Percentiles rank a stretch among this genome's conserved stretches.
These are phyloP conservation scores for Copidosoma floridanum DNA, from an alignment of 1,140 invertebrate species.

Conservation along the genomic window DNA sequence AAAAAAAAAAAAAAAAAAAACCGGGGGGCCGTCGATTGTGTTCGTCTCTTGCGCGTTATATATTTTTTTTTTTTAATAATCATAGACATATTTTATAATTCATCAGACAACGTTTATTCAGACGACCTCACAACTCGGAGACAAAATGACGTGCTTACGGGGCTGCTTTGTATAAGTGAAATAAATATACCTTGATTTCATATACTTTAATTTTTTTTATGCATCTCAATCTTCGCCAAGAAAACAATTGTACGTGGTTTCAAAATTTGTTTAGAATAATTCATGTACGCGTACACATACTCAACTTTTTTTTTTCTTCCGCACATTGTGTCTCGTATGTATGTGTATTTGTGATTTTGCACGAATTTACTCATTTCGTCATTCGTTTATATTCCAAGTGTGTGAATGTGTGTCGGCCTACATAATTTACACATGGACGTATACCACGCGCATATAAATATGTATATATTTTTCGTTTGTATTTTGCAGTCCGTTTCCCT, in stretches of 20 bases:
- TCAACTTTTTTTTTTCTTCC: not conserved
- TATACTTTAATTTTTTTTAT: slow-evolving; percentile 8
- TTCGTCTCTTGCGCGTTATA: too few relatives aligned
- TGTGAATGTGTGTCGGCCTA: slow-evolving; percentile 13
- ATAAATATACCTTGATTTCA: slow-evolving; percentile 35
- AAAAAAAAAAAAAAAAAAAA: too few relatives aligned
- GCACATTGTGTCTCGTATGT: not conserved
- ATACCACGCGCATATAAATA: slow-evolving; percentile 9
- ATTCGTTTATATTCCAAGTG: slow-evolving; percentile 15
- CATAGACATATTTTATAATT: slow-evolving; percentile 55
- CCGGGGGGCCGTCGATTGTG: too few relatives aligned
- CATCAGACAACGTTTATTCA: slow-evolving; percentile 72
- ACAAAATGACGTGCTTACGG: slow-evolving; percentile 61
- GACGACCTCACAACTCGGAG: slow-evolving; percentile 68
- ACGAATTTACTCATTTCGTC: slow-evolving; percentile 1
- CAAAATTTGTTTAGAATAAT: slow-evolving; percentile 26
- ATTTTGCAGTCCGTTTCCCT: slow-evolving; percentile 47
- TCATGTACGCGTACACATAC: not conserved
- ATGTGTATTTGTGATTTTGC: not conserved
- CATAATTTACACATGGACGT: slow-evolving; percentile 9
- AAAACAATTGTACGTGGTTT: slow-evolving; percentile 42
- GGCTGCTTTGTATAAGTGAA: slow-evolving; percentile 52
- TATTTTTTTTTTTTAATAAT: slow-evolving; percentile 32
- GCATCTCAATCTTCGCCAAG: slow-evolving; percentile 35
- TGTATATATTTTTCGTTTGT: slow-evolving; percentile 35